Base-by-base conservation (phyloP, 2,113 vertebrate genomes). In the Pseudopipra pipra region DNA sequence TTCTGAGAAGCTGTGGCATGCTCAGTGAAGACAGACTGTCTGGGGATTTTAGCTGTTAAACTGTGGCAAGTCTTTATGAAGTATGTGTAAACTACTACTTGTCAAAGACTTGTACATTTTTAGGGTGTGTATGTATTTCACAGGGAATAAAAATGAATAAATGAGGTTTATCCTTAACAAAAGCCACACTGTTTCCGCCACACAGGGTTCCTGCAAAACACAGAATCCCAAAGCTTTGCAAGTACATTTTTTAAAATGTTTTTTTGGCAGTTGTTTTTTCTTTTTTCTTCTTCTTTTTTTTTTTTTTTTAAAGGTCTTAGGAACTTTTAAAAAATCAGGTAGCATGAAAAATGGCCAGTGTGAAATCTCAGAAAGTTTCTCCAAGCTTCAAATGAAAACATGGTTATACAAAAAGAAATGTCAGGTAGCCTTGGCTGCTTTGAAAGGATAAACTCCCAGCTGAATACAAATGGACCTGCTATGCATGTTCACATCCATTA, bases 31-130 rank as follows among this genome's bases (percentile, higher is more conserved):
- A 73, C 39, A 88, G 79, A 70, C 72, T 91, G 90, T 41, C 59
- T 88, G 75, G 44, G n/a, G 62, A 73, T 85, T 93, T 86, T 82
- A 77, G 67, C 46, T 93, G n/a, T 66, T 80, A 90, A 92, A 88
- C 62, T 83, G 58, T 83, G 67, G 37, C 62, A 90, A 71, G 67
- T 66, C 51, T 83, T 90, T 54, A 51, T 80, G 67, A 92, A 76
- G 59, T n/a, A 85, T 46, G 59, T 77, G 37, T 51, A 76, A 96
- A 89, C 58, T 87, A 41, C 71, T 79, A 3, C 75, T 95, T 96
- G 86, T 89, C 83, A 81, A 85, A 82, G 47, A 63, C 52, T 68
- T 71, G 33, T 44, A 74, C 35, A 39, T 66, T 87, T 97, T 92
- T 47, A 88, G 63, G 39, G 43, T 81, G 55, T 43, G 41, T 20